These are phyloP conservation scores for Ovis canadensis DNA, from an alignment of 2,113 vertebrate species.

Conservation along the genomic window DNA sequence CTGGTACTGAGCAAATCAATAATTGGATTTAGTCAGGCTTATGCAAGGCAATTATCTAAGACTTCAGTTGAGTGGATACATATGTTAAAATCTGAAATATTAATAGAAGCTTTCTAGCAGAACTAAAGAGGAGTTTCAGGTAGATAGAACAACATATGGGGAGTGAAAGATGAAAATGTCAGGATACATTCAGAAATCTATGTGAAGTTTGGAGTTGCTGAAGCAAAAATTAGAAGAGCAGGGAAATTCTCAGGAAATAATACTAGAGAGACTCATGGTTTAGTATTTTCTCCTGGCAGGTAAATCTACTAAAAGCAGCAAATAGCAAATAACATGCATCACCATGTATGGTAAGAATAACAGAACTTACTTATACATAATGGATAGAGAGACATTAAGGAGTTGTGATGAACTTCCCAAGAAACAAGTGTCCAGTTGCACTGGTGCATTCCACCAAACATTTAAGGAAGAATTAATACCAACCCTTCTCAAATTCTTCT, in stretches of 20 bases:
- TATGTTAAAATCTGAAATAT: neutral
- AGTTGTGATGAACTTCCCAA: neutral
- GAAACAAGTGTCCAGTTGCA: neutral
- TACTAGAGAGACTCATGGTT: neutral
- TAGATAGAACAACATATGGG: neutral
- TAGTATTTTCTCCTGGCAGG: neutral
- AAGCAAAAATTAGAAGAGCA: neutral
- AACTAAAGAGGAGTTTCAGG: neutral
- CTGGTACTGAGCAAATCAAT: neutral
- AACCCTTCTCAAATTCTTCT: neutral
- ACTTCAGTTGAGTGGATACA: neutral
- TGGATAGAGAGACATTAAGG: neutral
- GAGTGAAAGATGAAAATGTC: neutral
- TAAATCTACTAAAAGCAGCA: neutral
- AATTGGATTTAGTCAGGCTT: neutral
- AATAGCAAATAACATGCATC: neutral
- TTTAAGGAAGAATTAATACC: neutral
- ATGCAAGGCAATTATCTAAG: neutral
- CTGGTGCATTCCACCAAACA: too few relatives aligned
- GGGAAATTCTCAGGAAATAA: neutral
- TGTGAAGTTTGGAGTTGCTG: neutral
- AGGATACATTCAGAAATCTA: neutral
- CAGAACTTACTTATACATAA: neutral
- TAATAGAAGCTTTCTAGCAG: neutral
- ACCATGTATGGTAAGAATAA: neutral